Evolutionary conservation across 2,797 vertebrate species (phyloP), one percentile per base, ranked within the genome.

Genomic region (Lycodopsis pacificus): DNA sequence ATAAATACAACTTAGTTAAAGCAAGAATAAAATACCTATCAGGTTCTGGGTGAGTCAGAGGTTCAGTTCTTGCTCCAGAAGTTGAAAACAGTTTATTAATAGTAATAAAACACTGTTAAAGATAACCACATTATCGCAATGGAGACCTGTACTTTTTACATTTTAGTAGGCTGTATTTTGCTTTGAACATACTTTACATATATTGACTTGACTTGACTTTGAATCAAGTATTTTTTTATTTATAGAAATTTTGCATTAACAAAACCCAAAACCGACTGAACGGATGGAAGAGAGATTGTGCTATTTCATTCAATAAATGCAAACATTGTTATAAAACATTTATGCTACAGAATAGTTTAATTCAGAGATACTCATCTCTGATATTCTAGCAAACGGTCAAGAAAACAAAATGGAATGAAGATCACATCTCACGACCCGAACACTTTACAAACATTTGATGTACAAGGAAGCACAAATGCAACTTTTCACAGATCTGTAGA

Each of bases 401-500:
- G 51, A 78, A 83, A 84, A 85, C 63, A 54, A 73, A 74, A 73
- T 51, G 65, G 65, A 79, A 87, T 73, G 54, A 76, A 48, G 42
- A 77, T 76, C 76, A 83, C 48, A 85, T 74, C 30, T 73, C 34
- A 69, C 34, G 48, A 66, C 67, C 78, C 30, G 22, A 76, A 73
- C 22, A 72, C 73, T 75, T 78, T 65, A 87, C 65, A 84, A 83
- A 83, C 77, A 61, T 49, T 20, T 79, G 61, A 75, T 76, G 48
- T 75, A 86, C 69, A 74, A 78, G 70, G 73, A 91, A 57, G 51
- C 64, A 83, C 74, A 85, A 77, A 87, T 71, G 86, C 66, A 84
- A 82, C 42, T 77, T 77, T 92, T 94, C 91, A 93, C 93, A 93
- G 89, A 91, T 92, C 82, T 90, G 80, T 86, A 82, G 73, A 81